Evolutionary conservation across 2,797 vertebrate genomes (phyloP).

Genomic region (Diglossa cyanea): DNA sequence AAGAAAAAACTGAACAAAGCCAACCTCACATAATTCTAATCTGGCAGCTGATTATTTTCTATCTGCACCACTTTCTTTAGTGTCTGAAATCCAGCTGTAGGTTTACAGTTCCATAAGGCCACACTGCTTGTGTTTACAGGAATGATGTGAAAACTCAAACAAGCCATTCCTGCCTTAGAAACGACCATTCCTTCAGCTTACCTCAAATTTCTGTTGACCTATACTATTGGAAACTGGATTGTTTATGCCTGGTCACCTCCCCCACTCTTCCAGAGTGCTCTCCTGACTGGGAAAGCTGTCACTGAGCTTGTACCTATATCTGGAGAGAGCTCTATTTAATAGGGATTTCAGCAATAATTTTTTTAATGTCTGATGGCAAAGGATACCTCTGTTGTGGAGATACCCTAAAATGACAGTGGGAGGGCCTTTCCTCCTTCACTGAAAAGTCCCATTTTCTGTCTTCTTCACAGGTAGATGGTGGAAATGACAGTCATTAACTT

Average conservation of each 20-base stretch:
- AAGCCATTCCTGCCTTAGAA: not conserved
- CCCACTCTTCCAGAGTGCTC: not conserved
- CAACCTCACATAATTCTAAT: slow-evolving; percentile 21
- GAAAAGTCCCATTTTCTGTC: not conserved
- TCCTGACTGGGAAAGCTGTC: not conserved
- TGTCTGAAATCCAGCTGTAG: not conserved
- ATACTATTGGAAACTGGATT: not conserved
- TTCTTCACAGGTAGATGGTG: not conserved
- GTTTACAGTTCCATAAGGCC: not conserved
- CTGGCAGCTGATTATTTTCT: not conserved
- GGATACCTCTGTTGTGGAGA: not conserved
- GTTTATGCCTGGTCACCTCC: not conserved
- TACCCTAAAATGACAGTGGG: not conserved
- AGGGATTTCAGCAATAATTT: not conserved
- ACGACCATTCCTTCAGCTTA: not conserved
- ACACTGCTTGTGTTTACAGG: not conserved
- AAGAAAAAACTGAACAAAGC: slow-evolving; percentile 42
- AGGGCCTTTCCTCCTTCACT: not conserved
- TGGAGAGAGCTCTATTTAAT: not conserved
- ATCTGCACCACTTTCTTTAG: not conserved
- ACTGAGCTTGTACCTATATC: not conserved
- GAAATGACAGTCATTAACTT: not conserved
- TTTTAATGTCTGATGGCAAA: not conserved
- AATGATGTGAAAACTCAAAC: not conserved
- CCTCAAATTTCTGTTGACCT: not conserved